Conservation (phyloP, 2,113 vertebrate genomes). For the Psammodynastes pulverulentus region DNA sequence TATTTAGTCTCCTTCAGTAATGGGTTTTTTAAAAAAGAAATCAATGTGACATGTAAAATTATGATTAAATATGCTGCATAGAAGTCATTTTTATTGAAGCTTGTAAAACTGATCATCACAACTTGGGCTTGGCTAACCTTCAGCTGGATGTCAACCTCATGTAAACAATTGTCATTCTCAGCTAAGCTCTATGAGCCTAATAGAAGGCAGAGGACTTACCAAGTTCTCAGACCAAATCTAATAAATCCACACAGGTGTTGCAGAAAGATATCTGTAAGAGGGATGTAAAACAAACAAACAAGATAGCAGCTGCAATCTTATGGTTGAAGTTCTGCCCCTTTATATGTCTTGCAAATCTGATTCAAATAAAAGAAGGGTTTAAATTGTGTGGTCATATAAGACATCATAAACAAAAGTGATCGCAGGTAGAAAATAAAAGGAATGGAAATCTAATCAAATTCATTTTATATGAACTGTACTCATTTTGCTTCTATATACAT, state of each 20-base stretch:
- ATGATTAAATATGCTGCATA: background rate
- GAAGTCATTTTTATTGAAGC: background rate
- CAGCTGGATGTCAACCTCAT: background rate
- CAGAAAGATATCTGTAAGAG: background rate
- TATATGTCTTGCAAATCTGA: background rate
- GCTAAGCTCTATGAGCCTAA: background rate
- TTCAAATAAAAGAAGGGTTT: background rate
- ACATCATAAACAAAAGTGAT: background rate
- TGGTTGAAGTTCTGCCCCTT: background rate
- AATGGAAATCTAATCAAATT: background rate
- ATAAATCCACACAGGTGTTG: background rate
- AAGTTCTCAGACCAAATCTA: background rate
- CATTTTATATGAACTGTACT: background rate
- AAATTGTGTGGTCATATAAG: background rate
- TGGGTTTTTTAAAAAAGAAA: background rate
- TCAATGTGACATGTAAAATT: background rate
- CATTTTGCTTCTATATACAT: background rate
- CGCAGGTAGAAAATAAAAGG: background rate
- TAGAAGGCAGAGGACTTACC: background rate
- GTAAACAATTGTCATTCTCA: background rate
- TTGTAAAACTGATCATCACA: background rate
- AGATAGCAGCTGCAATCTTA: background rate
- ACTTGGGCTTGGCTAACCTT: background rate
- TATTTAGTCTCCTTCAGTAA: background rate
- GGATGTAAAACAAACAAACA: background rate